Base-by-base conservation (phyloP, 2,113 vertebrate species). In the Indri indri region DNA sequence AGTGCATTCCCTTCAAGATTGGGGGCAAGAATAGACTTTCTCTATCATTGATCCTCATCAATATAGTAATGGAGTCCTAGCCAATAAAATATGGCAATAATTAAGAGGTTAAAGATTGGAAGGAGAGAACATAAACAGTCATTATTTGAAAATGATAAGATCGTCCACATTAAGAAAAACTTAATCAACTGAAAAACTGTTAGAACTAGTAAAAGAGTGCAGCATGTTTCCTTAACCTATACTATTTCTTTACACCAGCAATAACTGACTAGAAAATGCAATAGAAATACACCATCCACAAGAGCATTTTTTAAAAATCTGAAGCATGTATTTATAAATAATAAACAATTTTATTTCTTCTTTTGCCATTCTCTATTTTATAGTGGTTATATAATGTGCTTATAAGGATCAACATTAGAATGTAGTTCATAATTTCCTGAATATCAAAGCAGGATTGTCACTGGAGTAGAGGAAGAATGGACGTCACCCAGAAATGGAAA, bases 331-430 rank as follows among this genome's bases (percentile, higher is more conserved):
- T 91, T 82, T 76, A 90, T 87, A 40, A 11, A 84, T 92, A 94
- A 76, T 70, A 74, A 82, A 45, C 17, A 50, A 30, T 65, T 77
- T 66, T 4, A 68, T 66, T 54, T 89, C 73, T 83, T 74, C 45
- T 70, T 90, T 12, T 65, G 20, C 30, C 32, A 73, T 61, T 95
- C 12, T 9, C 34, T 84, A 93, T 90, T 92, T 96, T 32, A 88
- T 47, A 92, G 32, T 92, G n/a, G 42, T 66, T 47, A 45, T 89
- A 52, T 77, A 89, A 85, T 85, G 32, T 95, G 50, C 6, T 89
- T 80, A 83, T 79, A 74, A 89, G 68, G 45, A 8, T 59, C 86
- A 81, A 88, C 23, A 88, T 76, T 91, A 88, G 90, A 96, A 86
- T 74, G 17, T 61, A 84, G 52, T 32, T 89, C 68, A 79, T 87